phyloP scores from a whole-genome alignment of 2,888 invertebrate species.

The Zonitis immaculata region DNA sequence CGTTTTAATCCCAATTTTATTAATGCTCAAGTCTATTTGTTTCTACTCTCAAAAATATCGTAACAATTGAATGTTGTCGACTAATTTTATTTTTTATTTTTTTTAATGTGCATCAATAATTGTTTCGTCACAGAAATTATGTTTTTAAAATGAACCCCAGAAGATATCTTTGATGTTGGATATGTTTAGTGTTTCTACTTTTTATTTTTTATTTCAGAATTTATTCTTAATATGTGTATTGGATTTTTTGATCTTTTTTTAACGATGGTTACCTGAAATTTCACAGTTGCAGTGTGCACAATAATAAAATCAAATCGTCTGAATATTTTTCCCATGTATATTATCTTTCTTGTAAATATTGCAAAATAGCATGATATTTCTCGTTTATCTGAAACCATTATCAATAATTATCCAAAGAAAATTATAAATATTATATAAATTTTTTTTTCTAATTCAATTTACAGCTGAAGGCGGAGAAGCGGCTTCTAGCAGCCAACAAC shows the following conservation, averaged over 20 bases:
- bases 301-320: not conserved
- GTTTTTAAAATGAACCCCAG: not conserved
- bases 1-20: too few species aligned
- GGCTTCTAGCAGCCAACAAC: conserved; percentile 13
- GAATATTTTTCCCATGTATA: conserved; percentile 1
- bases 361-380: conserved; percentile 7
- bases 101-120: not conserved
- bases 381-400: conserved; percentile 7
- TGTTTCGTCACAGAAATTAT: too few species aligned
- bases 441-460: conserved; percentile 20
- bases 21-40: too few species aligned
- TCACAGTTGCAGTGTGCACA: conserved; percentile 19
- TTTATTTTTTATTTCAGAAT: too few species aligned
- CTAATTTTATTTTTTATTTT: too few species aligned
- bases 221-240: too few species aligned
- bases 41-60: too few species aligned
- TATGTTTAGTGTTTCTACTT: not conserved
- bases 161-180: not conserved
- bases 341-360: conserved; percentile 17
- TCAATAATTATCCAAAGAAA: not conserved
- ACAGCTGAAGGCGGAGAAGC: conserved; percentile 40
- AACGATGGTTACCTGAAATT: conserved; percentile 2
- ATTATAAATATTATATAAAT: too few species aligned
- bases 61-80: too few species aligned
- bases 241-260: too few species aligned